phyloP scores from a whole-genome alignment of 2,797 vertebrate genomes.

The Mareca penelope region DNA sequence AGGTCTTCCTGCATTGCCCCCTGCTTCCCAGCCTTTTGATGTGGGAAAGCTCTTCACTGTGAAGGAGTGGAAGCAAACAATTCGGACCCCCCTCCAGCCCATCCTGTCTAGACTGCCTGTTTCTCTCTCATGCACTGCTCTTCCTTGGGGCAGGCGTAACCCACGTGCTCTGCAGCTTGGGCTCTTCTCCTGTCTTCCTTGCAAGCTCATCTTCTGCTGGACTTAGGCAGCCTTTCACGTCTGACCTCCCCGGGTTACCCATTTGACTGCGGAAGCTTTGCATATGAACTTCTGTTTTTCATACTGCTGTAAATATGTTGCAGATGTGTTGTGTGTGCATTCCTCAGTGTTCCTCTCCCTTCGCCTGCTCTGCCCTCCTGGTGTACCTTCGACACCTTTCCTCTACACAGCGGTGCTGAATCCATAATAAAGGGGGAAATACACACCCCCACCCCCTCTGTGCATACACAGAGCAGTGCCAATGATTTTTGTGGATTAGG shows the following conservation, averaged over 20 bases:
- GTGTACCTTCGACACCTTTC: rapidly evolving
- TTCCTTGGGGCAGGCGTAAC: not conserved
- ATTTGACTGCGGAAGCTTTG: not conserved
- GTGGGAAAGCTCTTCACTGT: not conserved
- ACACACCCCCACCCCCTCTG: rapidly evolving
- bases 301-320: not conserved
- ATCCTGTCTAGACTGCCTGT: not conserved
- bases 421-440: not conserved
- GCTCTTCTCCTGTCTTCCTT: not conserved
- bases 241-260: not conserved
- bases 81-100: rapidly evolving
- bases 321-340: not conserved
- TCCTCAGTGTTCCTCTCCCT: not conserved
- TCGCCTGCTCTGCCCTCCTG: rapidly evolving
- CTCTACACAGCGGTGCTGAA: not conserved
- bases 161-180: not conserved
- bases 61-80: not conserved
- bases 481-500: not conserved
- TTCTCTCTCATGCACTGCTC: not conserved
- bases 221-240: not conserved
- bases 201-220: not conserved
- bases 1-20: not conserved
- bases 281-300: not conserved
- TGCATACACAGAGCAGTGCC: not conserved
- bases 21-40: not conserved